Base-by-base conservation (phyloP, 2,888 invertebrate genomes). In the Melinaea menophilus region DNA sequence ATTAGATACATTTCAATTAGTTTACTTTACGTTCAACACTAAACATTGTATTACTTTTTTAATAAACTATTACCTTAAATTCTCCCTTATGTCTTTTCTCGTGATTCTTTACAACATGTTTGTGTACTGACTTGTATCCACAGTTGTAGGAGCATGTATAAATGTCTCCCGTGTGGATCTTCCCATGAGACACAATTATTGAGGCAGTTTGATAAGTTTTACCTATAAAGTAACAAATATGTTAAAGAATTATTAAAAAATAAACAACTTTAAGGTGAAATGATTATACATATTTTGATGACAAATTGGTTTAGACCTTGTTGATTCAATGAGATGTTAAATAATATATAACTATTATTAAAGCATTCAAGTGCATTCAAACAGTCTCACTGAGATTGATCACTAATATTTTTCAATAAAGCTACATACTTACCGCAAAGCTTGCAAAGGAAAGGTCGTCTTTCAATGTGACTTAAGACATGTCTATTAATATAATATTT, bases 381-480 rank as follows among this genome's bases (percentile, higher is more conserved):
- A 41, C 11, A 9, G 41, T 9, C 11, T 41, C 3, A 37, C 37
- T 37, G 37, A 37, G 5, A 37, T 37, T 37, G 5, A 37, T 37
- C 4, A 37, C 22, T 37, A 47, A 33, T 57, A 45, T 48, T 31
- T 37, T 9, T 41, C 11, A 11, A 31, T 56, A 62, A 56, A 56
- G 56, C 5, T 55, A 11, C 5, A 9, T n/a, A 46, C 81, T 79
- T 71, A 89, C 89, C 87, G 73, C 89, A 90, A n/a, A 87, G 67
- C 71, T 85, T 89, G 71, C 90, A 90, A 41, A 80, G 64, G 69
- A 80, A 86, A 0, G 85, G 85, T 47, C 85, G 76, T 1, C 78
- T 75, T 41, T 79, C 70, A 5, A 64, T 69, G 70, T 89, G 86
- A 22, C 65, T 67, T 13, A 67, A 56, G 0, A 79, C 61, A 72